Percentiles rank a stretch among this genome's conserved stretches.
phyloP scores from a whole-genome alignment of 2,888 invertebrate species.

The Salticus scenicus region DNA sequence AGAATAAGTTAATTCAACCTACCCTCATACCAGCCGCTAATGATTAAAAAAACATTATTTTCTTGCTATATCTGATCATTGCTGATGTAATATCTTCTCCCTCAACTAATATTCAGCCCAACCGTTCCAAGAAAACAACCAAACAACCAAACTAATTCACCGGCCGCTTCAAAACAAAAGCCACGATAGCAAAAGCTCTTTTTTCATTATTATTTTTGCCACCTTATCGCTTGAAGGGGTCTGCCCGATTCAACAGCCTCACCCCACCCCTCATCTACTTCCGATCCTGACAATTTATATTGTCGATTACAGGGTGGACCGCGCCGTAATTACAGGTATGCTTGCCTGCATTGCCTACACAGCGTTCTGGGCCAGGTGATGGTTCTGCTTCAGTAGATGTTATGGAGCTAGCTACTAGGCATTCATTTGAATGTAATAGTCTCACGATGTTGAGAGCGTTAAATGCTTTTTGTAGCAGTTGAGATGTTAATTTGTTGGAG shows the following conservation, averaged over 20 bases:
- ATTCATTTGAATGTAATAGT: slow-evolving; percentile 9
- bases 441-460: slow-evolving; percentile 3
- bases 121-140: slow-evolving; percentile 6
- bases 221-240: slow-evolving; percentile 48
- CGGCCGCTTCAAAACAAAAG: not conserved
- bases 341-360: slow-evolving; percentile 49
- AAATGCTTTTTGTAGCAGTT: not conserved
- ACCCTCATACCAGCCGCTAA: not conserved
- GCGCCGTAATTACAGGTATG: slow-evolving; percentile 60
- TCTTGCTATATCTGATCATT: not conserved
- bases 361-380: slow-evolving; percentile 40
- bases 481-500: slow-evolving; percentile 9
- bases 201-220: not conserved
- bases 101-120: not conserved
- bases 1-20: no score
- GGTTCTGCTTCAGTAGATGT: not conserved
- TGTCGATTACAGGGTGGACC: slow-evolving; percentile 64
- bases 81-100: not conserved
- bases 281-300: slow-evolving; percentile 68
- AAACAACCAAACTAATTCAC: not conserved
- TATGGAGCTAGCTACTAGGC: not conserved
- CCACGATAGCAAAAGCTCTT: not conserved
- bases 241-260: not conserved
- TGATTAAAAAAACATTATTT: not conserved
- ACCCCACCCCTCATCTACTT: slow-evolving; percentile 43